phyloP scores from a whole-genome alignment of 2,888 invertebrate species.

The Teleogryllus oceanicus region DNA sequence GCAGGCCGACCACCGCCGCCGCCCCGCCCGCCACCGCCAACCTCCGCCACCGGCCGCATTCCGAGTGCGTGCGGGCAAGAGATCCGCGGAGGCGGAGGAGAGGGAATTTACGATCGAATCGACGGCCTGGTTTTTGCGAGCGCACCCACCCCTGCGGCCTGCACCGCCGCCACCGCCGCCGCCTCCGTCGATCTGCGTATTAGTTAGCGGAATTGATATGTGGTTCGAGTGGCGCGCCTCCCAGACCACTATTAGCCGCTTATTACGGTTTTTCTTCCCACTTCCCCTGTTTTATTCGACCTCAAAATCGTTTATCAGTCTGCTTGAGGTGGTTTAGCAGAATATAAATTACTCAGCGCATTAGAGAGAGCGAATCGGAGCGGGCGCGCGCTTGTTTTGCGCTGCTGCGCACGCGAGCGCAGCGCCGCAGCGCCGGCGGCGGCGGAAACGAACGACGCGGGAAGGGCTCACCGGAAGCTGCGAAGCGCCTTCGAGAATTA shows the following conservation, averaged over 20 bases:
- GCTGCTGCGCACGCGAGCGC: background rate
- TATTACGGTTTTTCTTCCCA: background rate
- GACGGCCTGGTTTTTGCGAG: too few relatives aligned
- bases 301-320: constrained; percentile 18
- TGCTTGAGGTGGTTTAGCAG: constrained; percentile 11
- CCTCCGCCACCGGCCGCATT: background rate
- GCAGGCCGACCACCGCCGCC: background rate
- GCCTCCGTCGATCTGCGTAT: background rate
- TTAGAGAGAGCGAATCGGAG: background rate
- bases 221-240: background rate
- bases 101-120: background rate
- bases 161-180: background rate
- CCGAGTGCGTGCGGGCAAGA: background rate
- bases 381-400: background rate
- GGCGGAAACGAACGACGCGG: background rate
- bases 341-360: constrained; percentile 18
- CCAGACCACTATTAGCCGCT: constrained; percentile 6
- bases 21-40: background rate
- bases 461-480: background rate
- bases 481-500: background rate
- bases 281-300: constrained; percentile 1
- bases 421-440: too few relatives aligned
- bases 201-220: constrained; percentile 18
- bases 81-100: background rate
- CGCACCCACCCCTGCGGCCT: too few relatives aligned